phyloP scores from a whole-genome alignment of 2,113 vertebrate species.

The Pontoporia blainvillei region DNA sequence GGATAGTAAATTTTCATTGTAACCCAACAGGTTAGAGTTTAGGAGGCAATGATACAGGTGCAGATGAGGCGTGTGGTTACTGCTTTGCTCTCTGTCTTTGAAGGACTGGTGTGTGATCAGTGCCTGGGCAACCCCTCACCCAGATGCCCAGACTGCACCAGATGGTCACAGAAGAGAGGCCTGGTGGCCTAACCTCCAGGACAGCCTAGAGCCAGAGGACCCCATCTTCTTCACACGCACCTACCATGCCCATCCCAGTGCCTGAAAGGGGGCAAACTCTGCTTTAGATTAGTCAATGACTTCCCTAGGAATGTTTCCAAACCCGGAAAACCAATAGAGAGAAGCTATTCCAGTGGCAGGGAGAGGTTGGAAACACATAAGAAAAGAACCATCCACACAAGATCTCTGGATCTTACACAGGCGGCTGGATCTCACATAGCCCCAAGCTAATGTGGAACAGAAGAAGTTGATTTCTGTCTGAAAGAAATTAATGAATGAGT shows the following conservation, averaged over 20 bases:
- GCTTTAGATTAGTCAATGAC: not conserved
- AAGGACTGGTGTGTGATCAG: not conserved
- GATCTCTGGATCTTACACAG: not conserved
- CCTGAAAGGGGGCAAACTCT: not conserved
- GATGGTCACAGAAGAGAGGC: not conserved
- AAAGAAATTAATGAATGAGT: constrained; percentile 70
- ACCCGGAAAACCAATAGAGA: not conserved
- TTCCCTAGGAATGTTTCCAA: not conserved
- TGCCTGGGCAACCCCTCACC: not conserved
- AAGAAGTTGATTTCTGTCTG: constrained; percentile 64
- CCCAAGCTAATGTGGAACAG: constrained; percentile 32
- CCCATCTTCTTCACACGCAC: not conserved
- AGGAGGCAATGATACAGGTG: not conserved
- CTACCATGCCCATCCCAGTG: not conserved
- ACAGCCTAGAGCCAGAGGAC: not conserved
- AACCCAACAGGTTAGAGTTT: constrained; percentile 53
- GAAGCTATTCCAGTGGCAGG: constrained; percentile 14
- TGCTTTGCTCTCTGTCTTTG: not conserved
- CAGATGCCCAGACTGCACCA: not conserved
- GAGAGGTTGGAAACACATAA: not conserved
- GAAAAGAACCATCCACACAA: constrained; percentile 24
- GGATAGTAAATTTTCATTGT: constrained; percentile 62
- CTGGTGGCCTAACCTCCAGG: not conserved
- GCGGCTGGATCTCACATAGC: constrained; percentile 40
- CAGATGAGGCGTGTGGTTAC: not conserved